Evolutionary conservation across 2,888 invertebrate species (phyloP), one percentile per base, ranked within the genome.

Genomic region (Notocelia uddmanniana): DNA sequence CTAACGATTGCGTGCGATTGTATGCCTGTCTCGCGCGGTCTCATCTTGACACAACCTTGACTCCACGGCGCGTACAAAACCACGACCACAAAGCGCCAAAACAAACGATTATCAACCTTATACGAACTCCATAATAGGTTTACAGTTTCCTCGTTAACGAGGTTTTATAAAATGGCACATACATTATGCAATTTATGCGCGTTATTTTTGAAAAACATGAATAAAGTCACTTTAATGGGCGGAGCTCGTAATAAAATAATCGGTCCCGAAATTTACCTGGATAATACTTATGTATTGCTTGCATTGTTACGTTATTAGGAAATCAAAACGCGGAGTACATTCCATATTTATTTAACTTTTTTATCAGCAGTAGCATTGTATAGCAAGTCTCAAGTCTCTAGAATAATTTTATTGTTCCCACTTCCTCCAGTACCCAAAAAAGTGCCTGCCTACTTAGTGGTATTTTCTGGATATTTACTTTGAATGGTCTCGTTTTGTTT

Each of bases 1-100:
- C 84, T 86, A 83, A 81, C 77, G 81, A 82, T 84, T 85, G 86
- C 86, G 81, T 81, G 79, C 74, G 77, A 85, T 86, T 83, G 82
- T 80, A 79, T 78, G 84, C 79, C 77, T 76, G 79, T 78, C 77
- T 76, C 76, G 75, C 73, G 75, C 71, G 74, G 79, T 78, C 76
- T 78, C 83, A 79, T 82, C 83, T 78, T 68, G 73, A 73, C 68
- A 67, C 71, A 73, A 80, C 90, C 89, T 84, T 89, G 89, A 83
- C 80, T 81, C 74, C 64, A 26, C 26, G n/a, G 55, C 15, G 23
- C 26, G 11, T 11, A 10, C 11, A 18, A 2, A n/a, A 26, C 45
- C 26, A n/a, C 18, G 11, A 60, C 5, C 18, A 26, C 45, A 48
- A 62, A 15, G 10, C 26, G 11, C 10, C 45, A 26, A 18, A n/a